Conservation (phyloP, 2,888 invertebrate species). For the Altica lythri region DNA sequence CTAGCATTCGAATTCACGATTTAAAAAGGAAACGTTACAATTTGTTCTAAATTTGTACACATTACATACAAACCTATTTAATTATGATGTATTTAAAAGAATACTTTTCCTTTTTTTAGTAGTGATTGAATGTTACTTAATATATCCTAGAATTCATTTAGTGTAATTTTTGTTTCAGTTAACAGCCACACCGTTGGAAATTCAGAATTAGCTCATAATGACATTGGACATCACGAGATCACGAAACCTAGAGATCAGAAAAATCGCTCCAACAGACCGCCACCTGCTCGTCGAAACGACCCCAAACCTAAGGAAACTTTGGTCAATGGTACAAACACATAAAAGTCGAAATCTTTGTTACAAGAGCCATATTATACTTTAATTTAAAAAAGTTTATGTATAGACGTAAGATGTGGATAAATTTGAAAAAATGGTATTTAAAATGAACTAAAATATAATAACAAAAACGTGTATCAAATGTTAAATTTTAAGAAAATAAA, state of each 20-base stretch:
- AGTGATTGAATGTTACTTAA: background rate
- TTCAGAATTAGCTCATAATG: constrained; percentile 24
- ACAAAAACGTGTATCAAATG: background rate
- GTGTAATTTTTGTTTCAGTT: constrained; percentile 40
- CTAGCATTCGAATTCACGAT: no score
- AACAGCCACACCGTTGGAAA: constrained; percentile 32
- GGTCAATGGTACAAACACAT: constrained; percentile 68
- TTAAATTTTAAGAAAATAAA: no score
- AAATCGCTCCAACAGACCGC: constrained; percentile 49
- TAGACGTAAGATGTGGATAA: background rate
- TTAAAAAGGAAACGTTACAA: no score
- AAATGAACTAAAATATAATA: no score
- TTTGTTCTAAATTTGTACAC: no score
- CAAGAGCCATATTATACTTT: no score
- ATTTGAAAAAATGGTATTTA: no score
- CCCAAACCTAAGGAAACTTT: constrained; percentile 67
- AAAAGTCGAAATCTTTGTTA: constrained; percentile 41
- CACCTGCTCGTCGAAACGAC: constrained; percentile 52
- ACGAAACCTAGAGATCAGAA: constrained; percentile 50
- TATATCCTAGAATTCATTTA: constrained; percentile 5
- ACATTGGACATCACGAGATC: constrained; percentile 28
- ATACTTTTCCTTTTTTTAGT: no score
- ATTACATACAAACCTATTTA: no score
- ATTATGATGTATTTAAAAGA: no score
- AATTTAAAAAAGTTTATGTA: no score